These are phyloP conservation scores for Willowsia nigromaculata DNA, from an alignment of 2,888 invertebrate genomes.

Conservation along the genomic window DNA sequence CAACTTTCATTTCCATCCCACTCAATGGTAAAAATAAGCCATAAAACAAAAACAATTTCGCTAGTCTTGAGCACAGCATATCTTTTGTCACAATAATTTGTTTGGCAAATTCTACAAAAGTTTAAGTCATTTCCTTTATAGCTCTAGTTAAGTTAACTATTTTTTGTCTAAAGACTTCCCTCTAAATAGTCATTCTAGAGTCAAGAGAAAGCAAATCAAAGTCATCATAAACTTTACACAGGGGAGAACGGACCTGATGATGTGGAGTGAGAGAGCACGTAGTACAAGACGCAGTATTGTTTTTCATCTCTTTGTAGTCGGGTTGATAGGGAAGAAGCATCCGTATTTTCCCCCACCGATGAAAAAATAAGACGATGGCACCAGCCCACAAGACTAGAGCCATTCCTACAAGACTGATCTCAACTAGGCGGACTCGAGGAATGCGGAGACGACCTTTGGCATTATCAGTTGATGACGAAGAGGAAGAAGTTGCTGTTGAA, in stretches of 20 bases:
- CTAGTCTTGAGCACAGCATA: not conserved
- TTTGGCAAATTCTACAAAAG: not conserved
- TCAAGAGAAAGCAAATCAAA: slow-evolving; percentile 70
- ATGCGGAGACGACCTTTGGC: slow-evolving; percentile 70
- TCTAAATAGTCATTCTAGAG: slow-evolving; percentile 74
- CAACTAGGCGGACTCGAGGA: slow-evolving; percentile 89
- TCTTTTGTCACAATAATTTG: not conserved
- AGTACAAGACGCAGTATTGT: slow-evolving; percentile 86
- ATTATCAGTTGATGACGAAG: slow-evolving; percentile 53
- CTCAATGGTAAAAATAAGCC: not conserved
- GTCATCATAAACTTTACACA: slow-evolving; percentile 62
- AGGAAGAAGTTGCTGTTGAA: not conserved
- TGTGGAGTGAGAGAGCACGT: slow-evolving; percentile 79
- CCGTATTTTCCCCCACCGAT: slow-evolving; percentile 85
- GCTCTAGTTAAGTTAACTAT: not conserved
- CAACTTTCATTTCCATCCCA: not conserved
- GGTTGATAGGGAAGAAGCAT: slow-evolving; percentile 95
- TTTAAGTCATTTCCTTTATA: not conserved
- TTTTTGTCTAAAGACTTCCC: not conserved
- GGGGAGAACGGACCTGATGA: slow-evolving; percentile 77
- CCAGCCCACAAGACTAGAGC: slow-evolving; percentile 92
- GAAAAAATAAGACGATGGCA: slow-evolving; percentile 91
- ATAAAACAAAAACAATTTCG: not conserved
- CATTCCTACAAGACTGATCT: slow-evolving; percentile 92
- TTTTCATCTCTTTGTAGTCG: slow-evolving; percentile 94